Evolutionary conservation across 2,888 invertebrate species (phyloP).

Genomic region (Heteromurus nitidus): DNA sequence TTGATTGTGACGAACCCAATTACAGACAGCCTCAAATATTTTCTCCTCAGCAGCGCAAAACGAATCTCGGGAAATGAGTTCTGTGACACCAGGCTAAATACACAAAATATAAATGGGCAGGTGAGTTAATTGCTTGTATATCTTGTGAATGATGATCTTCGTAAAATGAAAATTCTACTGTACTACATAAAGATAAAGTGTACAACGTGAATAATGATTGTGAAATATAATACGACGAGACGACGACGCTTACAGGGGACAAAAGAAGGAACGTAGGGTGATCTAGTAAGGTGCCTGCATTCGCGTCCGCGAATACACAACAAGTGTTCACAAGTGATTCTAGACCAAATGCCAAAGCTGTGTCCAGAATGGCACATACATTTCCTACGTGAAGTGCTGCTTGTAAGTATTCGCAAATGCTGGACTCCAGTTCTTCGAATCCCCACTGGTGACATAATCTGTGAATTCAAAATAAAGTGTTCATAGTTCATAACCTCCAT

Average conservation of each 20-base stretch:
- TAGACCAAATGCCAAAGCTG: slow-evolving; percentile 85
- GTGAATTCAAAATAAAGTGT: background rate
- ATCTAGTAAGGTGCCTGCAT: slow-evolving; percentile 88
- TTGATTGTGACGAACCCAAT: slow-evolving; percentile 84
- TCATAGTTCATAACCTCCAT: no score
- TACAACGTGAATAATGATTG: no score
- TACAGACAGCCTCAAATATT: slow-evolving; percentile 81
- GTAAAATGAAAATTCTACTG: no score
- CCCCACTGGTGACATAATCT: slow-evolving; percentile 95
- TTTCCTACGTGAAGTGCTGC: slow-evolving; percentile 91
- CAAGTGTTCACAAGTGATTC: slow-evolving; percentile 84
- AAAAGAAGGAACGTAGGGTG: slow-evolving; percentile 90
- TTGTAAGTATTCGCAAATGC: slow-evolving; percentile 94
- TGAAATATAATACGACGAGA: no score
- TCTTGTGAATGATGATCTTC: no score
- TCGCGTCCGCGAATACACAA: slow-evolving; percentile 91
- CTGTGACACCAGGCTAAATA: slow-evolving; percentile 84
- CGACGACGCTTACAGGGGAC: slow-evolving; percentile 86
- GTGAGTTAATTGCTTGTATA: no score
- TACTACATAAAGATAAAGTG: no score
- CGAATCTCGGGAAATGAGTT: slow-evolving; percentile 83
- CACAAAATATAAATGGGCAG: background rate
- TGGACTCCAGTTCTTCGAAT: slow-evolving; percentile 91
- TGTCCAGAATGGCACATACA: slow-evolving; percentile 95
- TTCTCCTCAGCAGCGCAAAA: slow-evolving; percentile 85